Evolutionary conservation across 2,888 invertebrate genomes (phyloP), one percentile per base, ranked within the genome.

Genomic region (Esperia sulphurella): DNA sequence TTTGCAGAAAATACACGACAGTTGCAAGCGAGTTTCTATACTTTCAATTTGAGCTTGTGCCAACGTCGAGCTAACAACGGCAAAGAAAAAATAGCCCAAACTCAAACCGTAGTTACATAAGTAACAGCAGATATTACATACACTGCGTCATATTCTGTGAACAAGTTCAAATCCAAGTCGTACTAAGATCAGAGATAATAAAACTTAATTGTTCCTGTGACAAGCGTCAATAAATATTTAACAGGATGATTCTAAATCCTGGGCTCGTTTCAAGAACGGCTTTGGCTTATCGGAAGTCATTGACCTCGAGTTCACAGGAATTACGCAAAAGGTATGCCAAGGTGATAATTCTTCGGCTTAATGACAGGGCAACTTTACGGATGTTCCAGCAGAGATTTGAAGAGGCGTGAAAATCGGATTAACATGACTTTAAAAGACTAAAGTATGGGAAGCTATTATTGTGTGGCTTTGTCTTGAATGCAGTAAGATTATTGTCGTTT

Each of bases 61-160:
- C 88, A 88, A 75, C 63, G 69, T 47, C 61, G 73, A 79, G 75
- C 77, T 68, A 79, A 79, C 79, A 72, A 75, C 77, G 78, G 75
- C 76, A 71, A 75, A 78, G 76, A 82, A 86, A 86, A 86, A 88
- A 86, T 85, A 84, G 77, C 75, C 70, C 65, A 83, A 83, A n/a
- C n/a, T 84, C 82, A 77, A 75, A 74, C 67, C 66, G 84, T 83
- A 62, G 54, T 40, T 46, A 45, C 42, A 59, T 60, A 65, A 67
- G 21, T 21, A 21, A 21, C 21, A 21, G 21, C 50, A 49, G 50
- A 54, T 51, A 53, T 50, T 50, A 53, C 53, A 46, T 51, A 39
- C 39, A 13, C 51, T 46, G 45, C 56, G 57, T 46, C 50, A 50
- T 33, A 43, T 46, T 43, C 30, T 42, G 13, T 14, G 14, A 40